Percentiles rank a stretch among this genome's conserved stretches.
Evolutionary conservation across 2,113 vertebrate genomes (phyloP).

Genomic region (Ariopsis seemanni): DNA sequence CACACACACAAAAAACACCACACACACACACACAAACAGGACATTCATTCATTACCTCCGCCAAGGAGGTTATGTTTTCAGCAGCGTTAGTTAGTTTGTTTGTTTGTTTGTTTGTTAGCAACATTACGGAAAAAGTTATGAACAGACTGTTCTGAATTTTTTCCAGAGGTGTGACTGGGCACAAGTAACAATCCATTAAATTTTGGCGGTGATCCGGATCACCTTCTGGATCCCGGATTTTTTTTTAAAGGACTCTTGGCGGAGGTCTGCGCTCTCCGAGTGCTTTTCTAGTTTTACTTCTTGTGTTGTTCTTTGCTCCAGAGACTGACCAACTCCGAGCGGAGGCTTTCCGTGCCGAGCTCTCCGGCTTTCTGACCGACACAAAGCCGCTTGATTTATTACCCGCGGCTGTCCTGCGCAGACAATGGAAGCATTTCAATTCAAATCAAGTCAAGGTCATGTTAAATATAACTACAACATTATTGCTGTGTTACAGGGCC

Average conservation of each 20-base stretch:
- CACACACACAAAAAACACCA: not conserved
- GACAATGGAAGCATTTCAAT: not conserved
- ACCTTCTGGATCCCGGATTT: no score
- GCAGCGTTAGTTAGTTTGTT: no score
- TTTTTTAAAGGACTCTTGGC: no score
- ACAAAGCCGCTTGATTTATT: constrained; percentile 1
- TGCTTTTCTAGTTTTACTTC: not conserved
- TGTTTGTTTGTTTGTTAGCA: no score
- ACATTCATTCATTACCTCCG: not conserved
- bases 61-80: no score
- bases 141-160: no score
- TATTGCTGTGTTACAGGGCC: not conserved
- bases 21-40: not conserved
- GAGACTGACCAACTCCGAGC: not conserved
- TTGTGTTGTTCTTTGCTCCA: not conserved
- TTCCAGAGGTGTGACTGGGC: no score
- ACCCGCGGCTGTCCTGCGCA: not conserved
- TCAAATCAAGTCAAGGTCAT: constrained; percentile 6
- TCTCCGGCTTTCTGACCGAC: not conserved
- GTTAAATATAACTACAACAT: constrained; percentile 32
- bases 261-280: no score
- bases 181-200: no score
- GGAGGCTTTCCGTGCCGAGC: not conserved
- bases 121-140: no score
- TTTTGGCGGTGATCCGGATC: no score